Evolutionary conservation across 2,113 vertebrate species (phyloP), one percentile per base, ranked within the genome.

Genomic region (Prolemur simus): DNA sequence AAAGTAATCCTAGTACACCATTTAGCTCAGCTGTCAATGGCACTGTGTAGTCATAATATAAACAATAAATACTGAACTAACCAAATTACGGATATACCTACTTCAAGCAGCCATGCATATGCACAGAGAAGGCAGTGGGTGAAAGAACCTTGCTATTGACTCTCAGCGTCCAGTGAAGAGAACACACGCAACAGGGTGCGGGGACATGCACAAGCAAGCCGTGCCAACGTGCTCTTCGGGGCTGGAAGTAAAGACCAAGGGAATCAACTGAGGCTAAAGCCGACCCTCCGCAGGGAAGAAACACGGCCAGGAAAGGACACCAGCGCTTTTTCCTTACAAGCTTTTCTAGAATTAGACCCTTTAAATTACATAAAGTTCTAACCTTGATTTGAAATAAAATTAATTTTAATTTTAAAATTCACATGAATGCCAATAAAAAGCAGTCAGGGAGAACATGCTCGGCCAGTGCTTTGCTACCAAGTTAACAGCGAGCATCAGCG

Each of bases 401-500:
- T 49, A 77, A 69, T 2, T n/a, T 91, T 85, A 63, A 93, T 64
- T 92, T 91, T 45, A 87, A 87, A 87, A 89, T 52, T 39, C 23
- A 3, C 13, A 58, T 8, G 25, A 73, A 60, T 63, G 45, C 64
- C 47, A 90, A 64, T 34, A 34, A 34, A n/a, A 52, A 69, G 76
- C 6, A 87, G 15, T 29, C 74, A 84, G 27, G 39, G n/a, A 18
- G 39, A 74, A 42, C 5, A 39, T 32, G 27, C 21, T 29, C 0
- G 37, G 54, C 42, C 45, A 66, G 0, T 0, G 21, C 11, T 21
- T 1, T 11, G 23, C 27, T 12, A 66, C 5, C 54, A 63, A 45
- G 37, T n/a, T 23, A 42, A 56, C 0, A 73, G 52, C 66, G n/a
- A 82, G 60, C 56, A 27, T 4, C n/a, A 71, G 39, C 32, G 17